These are phyloP conservation scores for Gasterosteus aculeatus DNA, from an alignment of 2,113 vertebrate species.

Conservation along the genomic window DNA sequence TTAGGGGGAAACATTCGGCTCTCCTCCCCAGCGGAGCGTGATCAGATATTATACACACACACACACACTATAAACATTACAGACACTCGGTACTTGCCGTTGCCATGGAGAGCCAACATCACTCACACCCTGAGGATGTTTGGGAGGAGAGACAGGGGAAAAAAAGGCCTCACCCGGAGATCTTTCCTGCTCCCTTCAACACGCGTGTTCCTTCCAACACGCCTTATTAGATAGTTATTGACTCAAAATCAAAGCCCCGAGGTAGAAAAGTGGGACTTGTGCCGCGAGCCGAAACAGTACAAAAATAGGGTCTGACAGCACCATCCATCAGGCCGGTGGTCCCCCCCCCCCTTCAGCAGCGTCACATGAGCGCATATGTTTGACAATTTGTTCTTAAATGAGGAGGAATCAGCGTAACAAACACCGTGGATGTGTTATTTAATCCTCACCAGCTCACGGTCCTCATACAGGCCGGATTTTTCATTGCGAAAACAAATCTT, in stretches of 20 bases:
- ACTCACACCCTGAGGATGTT: conserved; percentile 35
- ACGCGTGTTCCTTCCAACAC: conserved; percentile 29
- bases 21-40: neutral
- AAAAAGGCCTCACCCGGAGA: conserved; percentile 13
- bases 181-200: conserved; percentile 26
- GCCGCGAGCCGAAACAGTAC: neutral
- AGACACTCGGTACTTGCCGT: conserved; percentile 30
- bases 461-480: neutral
- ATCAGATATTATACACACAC: conserved; percentile 2
- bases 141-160: neutral
- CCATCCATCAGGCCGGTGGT: conserved; percentile 9
- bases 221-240: conserved; percentile 50
- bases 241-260: conserved; percentile 41
- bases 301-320: conserved; percentile 17
- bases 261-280: conserved; percentile 23
- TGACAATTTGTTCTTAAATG: neutral
- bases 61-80: conserved; percentile 20
- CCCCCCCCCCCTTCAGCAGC: neutral
- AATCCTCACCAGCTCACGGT: neutral
- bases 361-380: neutral
- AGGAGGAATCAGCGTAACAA: neutral
- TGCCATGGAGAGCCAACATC: conserved; percentile 59
- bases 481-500: neutral
- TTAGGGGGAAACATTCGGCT: conserved; percentile 1
- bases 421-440: neutral